Evolutionary conservation across 2,888 invertebrate genomes (phyloP).

Genomic region (Atethmia centrago): DNA sequence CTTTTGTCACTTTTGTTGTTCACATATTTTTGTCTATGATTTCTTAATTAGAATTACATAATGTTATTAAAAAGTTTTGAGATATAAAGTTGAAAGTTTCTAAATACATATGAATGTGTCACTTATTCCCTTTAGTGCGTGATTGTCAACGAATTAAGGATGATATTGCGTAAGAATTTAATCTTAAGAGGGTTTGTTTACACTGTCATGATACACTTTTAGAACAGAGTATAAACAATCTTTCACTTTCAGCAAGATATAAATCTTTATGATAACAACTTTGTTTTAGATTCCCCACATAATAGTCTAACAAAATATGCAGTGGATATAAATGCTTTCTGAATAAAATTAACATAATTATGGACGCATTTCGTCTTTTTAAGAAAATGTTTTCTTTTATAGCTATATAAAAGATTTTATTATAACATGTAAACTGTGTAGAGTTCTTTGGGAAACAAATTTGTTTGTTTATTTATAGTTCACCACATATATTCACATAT

Average conservation of each 20-base stretch:
- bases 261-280: slow-evolving; percentile 29
- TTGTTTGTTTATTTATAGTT: slow-evolving; percentile 46
- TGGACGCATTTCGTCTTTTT: background rate
- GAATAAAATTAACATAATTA: slow-evolving; percentile 57
- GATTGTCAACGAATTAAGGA: too few species aligned
- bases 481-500: background rate
- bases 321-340: slow-evolving; percentile 44
- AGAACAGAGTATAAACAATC: background rate
- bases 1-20: too few species aligned
- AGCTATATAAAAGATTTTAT: slow-evolving; percentile 49
- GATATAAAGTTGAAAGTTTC: too few species aligned
- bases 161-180: too few species aligned
- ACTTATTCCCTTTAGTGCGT: too few species aligned
- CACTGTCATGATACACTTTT: too few species aligned
- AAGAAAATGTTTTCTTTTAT: slow-evolving; percentile 47
- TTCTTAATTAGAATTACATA: too few species aligned
- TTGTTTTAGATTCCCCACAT: slow-evolving; percentile 15
- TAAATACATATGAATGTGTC: too few species aligned
- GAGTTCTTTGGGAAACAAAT: slow-evolving; percentile 27
- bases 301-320: slow-evolving; percentile 27
- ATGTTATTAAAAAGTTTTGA: too few species aligned
- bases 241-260: slow-evolving; percentile 36
- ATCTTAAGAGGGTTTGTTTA: too few species aligned
- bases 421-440: slow-evolving; percentile 24
- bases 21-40: too few species aligned